These are phyloP conservation scores for Hippoglossus hippoglossus DNA, from an alignment of 2,797 vertebrate species.

Conservation along the genomic window DNA sequence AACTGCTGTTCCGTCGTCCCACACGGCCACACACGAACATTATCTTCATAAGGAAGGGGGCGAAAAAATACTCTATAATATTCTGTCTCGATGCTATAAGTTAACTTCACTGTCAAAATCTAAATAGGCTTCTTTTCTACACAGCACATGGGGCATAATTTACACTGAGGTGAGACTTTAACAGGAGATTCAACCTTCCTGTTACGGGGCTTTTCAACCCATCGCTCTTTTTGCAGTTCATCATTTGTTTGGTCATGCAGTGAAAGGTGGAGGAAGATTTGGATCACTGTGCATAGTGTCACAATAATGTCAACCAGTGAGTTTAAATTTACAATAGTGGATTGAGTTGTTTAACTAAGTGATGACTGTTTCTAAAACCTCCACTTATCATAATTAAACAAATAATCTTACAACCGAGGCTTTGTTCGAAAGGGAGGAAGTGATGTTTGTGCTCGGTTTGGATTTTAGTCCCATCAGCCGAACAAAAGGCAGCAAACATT, in stretches of 20 bases:
- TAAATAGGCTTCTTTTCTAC: conserved; percentile 12
- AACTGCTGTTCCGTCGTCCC: neutral
- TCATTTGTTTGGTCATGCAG: no score
- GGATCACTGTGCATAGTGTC: no score
- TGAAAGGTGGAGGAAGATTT: no score
- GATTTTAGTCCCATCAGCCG: neutral
- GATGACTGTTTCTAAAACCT: neutral
- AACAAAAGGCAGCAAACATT: neutral
- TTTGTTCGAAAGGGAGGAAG: neutral
- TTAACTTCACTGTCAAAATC: no score
- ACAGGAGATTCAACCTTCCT: neutral
- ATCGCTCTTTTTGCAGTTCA: no score
- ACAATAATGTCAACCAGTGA: no score
- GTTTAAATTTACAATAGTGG: no score
- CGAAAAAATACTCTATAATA: conserved; percentile 7
- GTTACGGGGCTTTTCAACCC: no score
- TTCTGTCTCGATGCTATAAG: no score
- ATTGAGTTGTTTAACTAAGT: neutral
- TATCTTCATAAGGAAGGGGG: neutral
- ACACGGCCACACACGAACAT: neutral
- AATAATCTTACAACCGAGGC: neutral
- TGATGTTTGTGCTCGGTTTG: no score
- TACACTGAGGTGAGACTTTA: neutral
- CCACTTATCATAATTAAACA: neutral
- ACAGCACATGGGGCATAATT: neutral